Conservation (phyloP, 35 echinoderm and acorn worm species). For the Strongylocentrotus purpuratus region DNA sequence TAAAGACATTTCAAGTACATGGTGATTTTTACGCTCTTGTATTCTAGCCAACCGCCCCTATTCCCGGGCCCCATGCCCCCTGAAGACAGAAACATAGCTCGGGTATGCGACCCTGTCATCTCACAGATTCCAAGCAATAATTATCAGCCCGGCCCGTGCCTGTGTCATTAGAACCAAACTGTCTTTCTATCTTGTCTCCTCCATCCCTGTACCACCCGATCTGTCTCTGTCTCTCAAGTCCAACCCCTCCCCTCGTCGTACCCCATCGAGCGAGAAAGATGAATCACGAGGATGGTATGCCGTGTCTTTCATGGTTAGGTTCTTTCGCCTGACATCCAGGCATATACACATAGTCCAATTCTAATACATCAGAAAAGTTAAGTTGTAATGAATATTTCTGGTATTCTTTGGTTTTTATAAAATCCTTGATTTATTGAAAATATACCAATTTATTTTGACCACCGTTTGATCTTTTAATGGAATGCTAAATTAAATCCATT, state of each 20-base stretch:
- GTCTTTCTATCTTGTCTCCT: background rate
- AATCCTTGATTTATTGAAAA: too few species aligned
- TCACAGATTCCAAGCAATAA: background rate
- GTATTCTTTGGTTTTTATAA: too few species aligned
- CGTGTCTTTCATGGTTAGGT: background rate
- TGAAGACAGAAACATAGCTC: slow-evolving; percentile 2
- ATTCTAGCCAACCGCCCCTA: background rate
- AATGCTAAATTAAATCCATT: too few species aligned
- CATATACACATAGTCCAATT: background rate
- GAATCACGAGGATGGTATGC: slow-evolving; percentile 10
- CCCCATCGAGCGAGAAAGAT: background rate
- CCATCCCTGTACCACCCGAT: background rate
- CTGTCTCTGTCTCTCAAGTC: background rate
- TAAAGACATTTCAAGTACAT: background rate
- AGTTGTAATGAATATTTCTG: background rate
- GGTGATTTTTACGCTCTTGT: background rate
- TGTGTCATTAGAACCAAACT: background rate
- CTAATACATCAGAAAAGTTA: background rate
- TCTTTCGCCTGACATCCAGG: background rate
- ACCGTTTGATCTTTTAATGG: too few species aligned
- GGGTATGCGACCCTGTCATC: slow-evolving; percentile 37
- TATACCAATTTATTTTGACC: too few species aligned
- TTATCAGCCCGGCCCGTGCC: background rate
- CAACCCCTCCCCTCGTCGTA: background rate
- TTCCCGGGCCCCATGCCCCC: slow-evolving; percentile 26